These are phyloP conservation scores for Chrysoperla carnea DNA, from an alignment of 1,140 invertebrate genomes.

Conservation along the genomic window DNA sequence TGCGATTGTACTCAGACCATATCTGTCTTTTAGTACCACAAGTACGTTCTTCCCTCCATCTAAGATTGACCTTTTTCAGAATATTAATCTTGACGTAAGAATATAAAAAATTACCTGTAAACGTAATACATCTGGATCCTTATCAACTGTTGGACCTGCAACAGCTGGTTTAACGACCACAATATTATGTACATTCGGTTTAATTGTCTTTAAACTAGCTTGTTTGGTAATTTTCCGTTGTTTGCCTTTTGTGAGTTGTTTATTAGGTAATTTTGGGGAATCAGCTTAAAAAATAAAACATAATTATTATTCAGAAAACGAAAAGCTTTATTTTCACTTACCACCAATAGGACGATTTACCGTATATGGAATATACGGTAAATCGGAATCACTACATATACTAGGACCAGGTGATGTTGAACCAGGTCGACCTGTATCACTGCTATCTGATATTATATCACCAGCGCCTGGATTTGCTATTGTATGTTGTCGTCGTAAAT, in stretches of 20 bases:
- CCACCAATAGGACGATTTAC: constrained; percentile 79
- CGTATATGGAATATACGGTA: constrained; percentile 89
- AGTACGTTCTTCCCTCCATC: too few species aligned
- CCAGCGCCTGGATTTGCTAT: constrained; percentile 25
- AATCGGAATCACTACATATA: constrained; percentile 73
- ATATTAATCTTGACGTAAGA: too few species aligned
- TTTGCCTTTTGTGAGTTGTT: constrained; percentile 21
- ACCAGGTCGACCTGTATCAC: constrained; percentile 36
- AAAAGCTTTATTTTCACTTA: constrained; percentile 15
- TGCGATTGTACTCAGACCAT: too few species aligned
- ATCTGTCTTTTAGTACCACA: too few species aligned
- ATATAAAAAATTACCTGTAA: constrained; percentile 33
- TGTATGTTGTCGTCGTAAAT: constrained; percentile 31
- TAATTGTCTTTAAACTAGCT: constrained; percentile 6
- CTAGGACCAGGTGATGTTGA: constrained; percentile 68
- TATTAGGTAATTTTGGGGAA: constrained; percentile 55
- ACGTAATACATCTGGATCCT: constrained; percentile 64
- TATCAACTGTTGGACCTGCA: constrained; percentile 37
- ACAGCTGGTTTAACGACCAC: constrained; percentile 61
- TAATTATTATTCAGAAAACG: not conserved
- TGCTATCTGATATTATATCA: constrained; percentile 6
- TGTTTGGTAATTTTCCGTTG: constrained; percentile 6
- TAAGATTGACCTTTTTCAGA: too few species aligned
- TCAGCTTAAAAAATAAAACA: constrained; percentile 24
- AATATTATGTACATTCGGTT: constrained; percentile 40